Evolutionary conservation across 2,797 vertebrate genomes (phyloP).

Genomic region (Macropodus opercularis): DNA sequence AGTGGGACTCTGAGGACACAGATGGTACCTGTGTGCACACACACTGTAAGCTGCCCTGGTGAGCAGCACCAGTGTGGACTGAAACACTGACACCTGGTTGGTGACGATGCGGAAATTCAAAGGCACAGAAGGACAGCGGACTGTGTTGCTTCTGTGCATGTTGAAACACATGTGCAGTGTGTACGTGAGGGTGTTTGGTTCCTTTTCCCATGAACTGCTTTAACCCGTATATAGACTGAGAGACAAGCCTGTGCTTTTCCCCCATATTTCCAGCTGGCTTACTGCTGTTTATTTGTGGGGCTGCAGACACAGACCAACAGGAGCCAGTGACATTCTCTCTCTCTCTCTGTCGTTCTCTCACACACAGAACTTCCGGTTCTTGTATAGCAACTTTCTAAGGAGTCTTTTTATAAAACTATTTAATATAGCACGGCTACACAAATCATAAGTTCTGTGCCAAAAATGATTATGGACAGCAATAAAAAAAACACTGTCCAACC

Average conservation of each 20-base stretch:
- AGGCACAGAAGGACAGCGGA: constrained; percentile 28
- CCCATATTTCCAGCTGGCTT: constrained; percentile 80
- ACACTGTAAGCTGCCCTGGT: neutral
- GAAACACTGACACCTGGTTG: constrained; percentile 49
- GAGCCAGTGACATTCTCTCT: constrained; percentile 71
- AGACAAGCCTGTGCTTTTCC: constrained; percentile 73
- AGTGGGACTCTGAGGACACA: constrained; percentile 43
- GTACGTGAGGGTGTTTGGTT: constrained; percentile 61
- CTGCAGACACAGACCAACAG: constrained; percentile 80
- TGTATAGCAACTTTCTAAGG: constrained; percentile 47
- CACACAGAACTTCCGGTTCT: constrained; percentile 52
- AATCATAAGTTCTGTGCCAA: neutral
- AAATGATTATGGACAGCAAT: constrained; percentile 3
- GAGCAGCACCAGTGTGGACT: constrained; percentile 3
- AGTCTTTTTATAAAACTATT: constrained; percentile 54
- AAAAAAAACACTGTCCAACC: neutral
- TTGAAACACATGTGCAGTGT: constrained; percentile 27
- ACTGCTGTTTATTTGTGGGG: constrained; percentile 80
- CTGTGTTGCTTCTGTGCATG: constrained; percentile 28
- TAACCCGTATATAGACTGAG: constrained; percentile 73
- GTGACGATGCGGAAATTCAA: constrained; percentile 40
- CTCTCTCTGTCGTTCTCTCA: constrained; percentile 32
- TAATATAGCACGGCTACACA: constrained; percentile 26
- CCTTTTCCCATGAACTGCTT: constrained; percentile 82
- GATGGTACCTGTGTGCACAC: constrained; percentile 45